These are phyloP conservation scores for Tyto alba DNA, from an alignment of 2,113 vertebrate species.

Conservation along the genomic window DNA sequence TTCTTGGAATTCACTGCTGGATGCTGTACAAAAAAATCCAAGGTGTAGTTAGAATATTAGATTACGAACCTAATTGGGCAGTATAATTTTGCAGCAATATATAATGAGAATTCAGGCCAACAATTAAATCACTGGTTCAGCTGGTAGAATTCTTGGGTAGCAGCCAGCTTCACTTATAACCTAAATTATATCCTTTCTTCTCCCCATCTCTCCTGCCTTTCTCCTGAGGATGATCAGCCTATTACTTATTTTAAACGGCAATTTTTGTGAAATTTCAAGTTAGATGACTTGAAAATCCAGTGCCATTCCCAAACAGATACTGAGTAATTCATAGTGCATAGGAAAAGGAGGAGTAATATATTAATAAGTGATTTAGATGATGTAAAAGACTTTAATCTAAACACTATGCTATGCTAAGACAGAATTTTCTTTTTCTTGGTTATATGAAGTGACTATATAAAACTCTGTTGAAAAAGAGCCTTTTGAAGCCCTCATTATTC, in stretches of 20 bases:
- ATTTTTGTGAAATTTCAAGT: neutral
- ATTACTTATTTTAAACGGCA: neutral
- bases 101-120: conserved; percentile 22
- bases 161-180: neutral
- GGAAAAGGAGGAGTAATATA: neutral
- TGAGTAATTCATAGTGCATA: neutral
- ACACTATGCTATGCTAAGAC: neutral
- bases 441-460: neutral
- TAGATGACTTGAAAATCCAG: neutral
- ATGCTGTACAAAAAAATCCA: neutral
- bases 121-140: conserved; percentile 22
- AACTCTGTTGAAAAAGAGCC: neutral
- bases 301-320: neutral
- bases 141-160: neutral
- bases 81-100: conserved; percentile 25
- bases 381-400: neutral
- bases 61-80: conserved; percentile 26
- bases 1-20: conserved; percentile 12
- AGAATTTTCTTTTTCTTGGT: neutral
- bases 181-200: neutral
- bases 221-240: neutral
- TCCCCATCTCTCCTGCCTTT: neutral
- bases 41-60: conserved; percentile 50
- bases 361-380: neutral
- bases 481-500: neutral